These are phyloP conservation scores for Myiotriccus ornatus DNA, from an alignment of 2,797 vertebrate species.

Conservation along the genomic window DNA sequence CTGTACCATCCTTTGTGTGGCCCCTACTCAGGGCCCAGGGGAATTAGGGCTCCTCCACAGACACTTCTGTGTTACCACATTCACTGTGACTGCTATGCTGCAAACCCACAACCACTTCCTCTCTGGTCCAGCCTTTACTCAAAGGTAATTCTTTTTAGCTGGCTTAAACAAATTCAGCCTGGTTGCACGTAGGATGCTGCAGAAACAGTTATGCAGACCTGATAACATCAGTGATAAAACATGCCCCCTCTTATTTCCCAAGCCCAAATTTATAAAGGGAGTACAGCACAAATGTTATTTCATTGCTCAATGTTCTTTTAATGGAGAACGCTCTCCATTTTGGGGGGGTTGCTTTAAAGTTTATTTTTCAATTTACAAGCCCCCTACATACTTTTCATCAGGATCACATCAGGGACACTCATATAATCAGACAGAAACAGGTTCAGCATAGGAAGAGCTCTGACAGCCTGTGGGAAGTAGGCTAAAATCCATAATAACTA, in stretches of 20 bases:
- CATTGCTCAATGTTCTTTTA: slow-evolving; percentile 15
- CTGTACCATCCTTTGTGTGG: neutral
- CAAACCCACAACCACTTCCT: no score
- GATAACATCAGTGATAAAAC: neutral
- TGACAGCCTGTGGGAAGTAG: slow-evolving; percentile 50
- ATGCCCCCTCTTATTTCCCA: neutral
- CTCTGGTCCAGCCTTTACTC: neutral
- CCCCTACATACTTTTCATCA: slow-evolving; percentile 74
- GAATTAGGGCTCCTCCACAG: neutral
- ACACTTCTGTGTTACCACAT: neutral
- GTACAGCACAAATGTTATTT: neutral
- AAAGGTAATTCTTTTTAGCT: neutral
- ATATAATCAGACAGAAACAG: slow-evolving; percentile 66
- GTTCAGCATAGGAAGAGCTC: slow-evolving; percentile 52
- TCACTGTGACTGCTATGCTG: rapidly evolving
- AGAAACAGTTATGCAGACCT: neutral
- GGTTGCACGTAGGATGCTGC: neutral
- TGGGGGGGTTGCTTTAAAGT: slow-evolving; percentile 15
- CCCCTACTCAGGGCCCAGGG: neutral
- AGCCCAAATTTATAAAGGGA: neutral
- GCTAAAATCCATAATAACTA: slow-evolving; percentile 55
- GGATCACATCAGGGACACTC: slow-evolving; percentile 67
- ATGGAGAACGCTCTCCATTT: neutral
- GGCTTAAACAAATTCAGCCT: neutral
- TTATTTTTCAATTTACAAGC: slow-evolving; percentile 62